phyloP scores from a whole-genome alignment of 2,888 invertebrate species.

The Yponomeuta plumbellus region DNA sequence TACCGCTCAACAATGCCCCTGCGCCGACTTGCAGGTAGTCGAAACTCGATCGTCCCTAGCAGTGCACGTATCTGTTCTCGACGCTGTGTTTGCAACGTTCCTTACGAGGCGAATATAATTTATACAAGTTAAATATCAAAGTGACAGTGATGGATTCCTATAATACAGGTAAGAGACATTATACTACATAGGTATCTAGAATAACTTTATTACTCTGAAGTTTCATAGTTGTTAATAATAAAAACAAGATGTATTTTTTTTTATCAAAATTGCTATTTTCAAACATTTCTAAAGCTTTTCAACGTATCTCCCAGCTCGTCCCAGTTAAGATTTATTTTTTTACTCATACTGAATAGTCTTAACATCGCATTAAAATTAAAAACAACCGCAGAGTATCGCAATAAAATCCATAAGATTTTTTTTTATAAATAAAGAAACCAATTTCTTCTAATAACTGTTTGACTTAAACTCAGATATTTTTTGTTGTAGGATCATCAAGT shows the following conservation, averaged over 20 bases:
- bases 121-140: background rate
- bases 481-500: constrained; percentile 19
- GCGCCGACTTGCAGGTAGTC: constrained; percentile 5
- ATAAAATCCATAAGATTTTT: background rate
- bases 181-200: background rate
- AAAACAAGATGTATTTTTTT: background rate
- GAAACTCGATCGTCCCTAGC: constrained; percentile 8
- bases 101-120: background rate
- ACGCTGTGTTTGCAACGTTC: background rate
- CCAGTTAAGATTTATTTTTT: constrained; percentile 4
- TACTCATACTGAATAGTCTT: background rate
- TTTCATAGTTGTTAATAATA: background rate
- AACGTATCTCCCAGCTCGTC: constrained; percentile 1
- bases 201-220: background rate
- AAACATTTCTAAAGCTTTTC: background rate
- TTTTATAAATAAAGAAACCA: background rate
- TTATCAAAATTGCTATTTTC: background rate
- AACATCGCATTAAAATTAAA: background rate
- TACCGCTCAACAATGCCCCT: background rate
- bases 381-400: background rate
- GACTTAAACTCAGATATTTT: background rate
- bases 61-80: constrained; percentile 15
- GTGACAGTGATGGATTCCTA: constrained; percentile 12
- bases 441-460: background rate
- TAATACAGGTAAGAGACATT: constrained; percentile 14